Percentiles rank a stretch among this genome's conserved stretches.
phyloP scores from a whole-genome alignment of 2,888 invertebrate genomes.

The Rhagonycha fulva region DNA sequence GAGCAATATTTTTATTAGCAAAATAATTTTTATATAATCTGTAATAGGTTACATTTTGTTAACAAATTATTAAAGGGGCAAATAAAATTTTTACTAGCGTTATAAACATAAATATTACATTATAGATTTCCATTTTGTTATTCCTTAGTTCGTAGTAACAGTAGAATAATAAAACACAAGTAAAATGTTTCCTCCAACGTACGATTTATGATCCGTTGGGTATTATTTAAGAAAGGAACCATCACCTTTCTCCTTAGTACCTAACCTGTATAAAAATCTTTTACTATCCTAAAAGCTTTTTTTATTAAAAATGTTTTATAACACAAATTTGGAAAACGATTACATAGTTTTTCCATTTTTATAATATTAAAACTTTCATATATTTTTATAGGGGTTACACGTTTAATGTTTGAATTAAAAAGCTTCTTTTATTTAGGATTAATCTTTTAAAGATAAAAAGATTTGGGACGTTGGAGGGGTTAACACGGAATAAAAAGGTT shows the following conservation, averaged over 20 bases:
- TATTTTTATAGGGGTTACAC: background rate
- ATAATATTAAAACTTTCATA: background rate
- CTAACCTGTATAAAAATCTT: background rate
- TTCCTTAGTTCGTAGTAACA: background rate
- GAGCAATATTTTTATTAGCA: too few species aligned
- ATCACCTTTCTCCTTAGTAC: background rate
- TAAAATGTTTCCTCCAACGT: background rate
- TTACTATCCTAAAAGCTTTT: background rate
- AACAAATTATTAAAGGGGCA: background rate
- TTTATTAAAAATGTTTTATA: background rate
- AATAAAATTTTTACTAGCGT: background rate
- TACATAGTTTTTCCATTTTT: background rate
- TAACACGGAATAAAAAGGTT: too few species aligned
- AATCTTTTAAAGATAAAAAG: too few species aligned
- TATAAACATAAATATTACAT: background rate
- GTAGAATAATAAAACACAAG: background rate
- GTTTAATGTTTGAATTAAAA: background rate
- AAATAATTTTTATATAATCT: too few species aligned
- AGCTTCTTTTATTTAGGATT: too few species aligned
- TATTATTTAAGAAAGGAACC: background rate
- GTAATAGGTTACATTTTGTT: background rate
- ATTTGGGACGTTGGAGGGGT: too few species aligned
- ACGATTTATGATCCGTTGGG: background rate
- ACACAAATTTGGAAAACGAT: background rate
- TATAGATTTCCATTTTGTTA: background rate